Base-by-base conservation (phyloP, 2,797 vertebrate genomes). In the Poeciliopsis turneri region DNA sequence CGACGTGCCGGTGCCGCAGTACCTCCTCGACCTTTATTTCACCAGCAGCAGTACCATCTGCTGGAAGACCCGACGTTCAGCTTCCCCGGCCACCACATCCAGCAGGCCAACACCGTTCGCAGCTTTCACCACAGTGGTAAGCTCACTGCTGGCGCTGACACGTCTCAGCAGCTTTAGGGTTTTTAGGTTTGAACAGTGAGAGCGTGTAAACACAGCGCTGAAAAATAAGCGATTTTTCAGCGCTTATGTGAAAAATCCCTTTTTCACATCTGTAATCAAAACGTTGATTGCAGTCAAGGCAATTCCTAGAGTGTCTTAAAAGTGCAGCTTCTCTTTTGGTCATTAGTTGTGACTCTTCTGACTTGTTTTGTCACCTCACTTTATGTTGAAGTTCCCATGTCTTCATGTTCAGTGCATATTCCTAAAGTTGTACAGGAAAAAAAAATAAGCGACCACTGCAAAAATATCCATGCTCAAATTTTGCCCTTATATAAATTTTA, bases 91-190 rank as follows among this genome's bases (percentile, higher is more conserved):
- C 93, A 92, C 33, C 96, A 96, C 78, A 94, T 95, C 51, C 92
- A 95, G 86, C 89, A 93, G 79, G 95, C 95, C 72, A 96, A 97
- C 94, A 97, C 96, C 2, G 89, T 96, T 51, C 96, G 96, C 84
- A 95, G 94, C 86, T 96, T 96, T 84, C 95, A 96, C 84, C 96
- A 97, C 84, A 93, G 86, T 57, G 96, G 96, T 97, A 91, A 89
- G 93, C 25, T 73, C 47, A 41, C 51, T 25, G 61, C 81, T 30
- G 51, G 6, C 46, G 46, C 64, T 5, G 25, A 10, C 9, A 41
- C 0, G 5, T 57, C 46, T 36, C 20, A 1, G 2, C 36, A 45
- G 46, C 33, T 23, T 64, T 47, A 33, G 16, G 61, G 4, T 23
- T 64, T 64, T 20, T 64, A 39, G 2, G 61, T 64, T 36, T 64